Conservation (phyloP, 1,140 invertebrate species). For the Maniola jurtina region DNA sequence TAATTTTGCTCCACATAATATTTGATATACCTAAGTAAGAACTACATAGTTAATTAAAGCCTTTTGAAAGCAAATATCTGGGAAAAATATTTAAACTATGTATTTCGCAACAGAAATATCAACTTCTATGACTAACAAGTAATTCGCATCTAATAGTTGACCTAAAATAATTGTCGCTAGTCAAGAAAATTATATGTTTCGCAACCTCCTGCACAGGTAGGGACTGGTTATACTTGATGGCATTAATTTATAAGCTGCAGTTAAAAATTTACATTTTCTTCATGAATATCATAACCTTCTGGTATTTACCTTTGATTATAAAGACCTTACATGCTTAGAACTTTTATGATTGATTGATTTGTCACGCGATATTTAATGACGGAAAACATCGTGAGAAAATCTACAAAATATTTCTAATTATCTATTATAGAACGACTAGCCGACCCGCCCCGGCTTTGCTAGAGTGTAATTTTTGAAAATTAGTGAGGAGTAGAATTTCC, state of each 20-base stretch:
- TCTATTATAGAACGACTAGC: too few relatives aligned
- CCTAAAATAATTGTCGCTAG: conserved; percentile 27
- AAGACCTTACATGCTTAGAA: too few relatives aligned
- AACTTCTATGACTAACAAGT: conserved; percentile 2
- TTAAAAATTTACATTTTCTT: conserved; percentile 24
- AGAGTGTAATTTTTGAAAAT: too few relatives aligned
- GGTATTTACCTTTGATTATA: not conserved
- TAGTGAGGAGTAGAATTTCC: too few relatives aligned
- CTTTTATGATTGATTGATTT: too few relatives aligned
- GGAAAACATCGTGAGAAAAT: too few relatives aligned
- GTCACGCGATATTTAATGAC: too few relatives aligned
- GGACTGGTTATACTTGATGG: conserved; percentile 29
- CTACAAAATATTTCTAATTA: too few relatives aligned
- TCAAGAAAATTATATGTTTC: conserved; percentile 38
- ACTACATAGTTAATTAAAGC: too few relatives aligned
- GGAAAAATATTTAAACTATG: not conserved
- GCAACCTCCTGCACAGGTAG: conserved; percentile 32
- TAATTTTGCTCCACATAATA: too few relatives aligned
- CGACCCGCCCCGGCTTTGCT: too few relatives aligned
- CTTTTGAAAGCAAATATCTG: not conserved
- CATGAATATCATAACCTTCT: not conserved
- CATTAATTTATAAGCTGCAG: conserved; percentile 11
- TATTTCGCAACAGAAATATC: not conserved
- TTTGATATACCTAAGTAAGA: too few relatives aligned
- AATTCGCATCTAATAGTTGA: conserved; percentile 17